phyloP scores from a whole-genome alignment of 2,113 vertebrate genomes.

The Colistium nudipinnis region DNA sequence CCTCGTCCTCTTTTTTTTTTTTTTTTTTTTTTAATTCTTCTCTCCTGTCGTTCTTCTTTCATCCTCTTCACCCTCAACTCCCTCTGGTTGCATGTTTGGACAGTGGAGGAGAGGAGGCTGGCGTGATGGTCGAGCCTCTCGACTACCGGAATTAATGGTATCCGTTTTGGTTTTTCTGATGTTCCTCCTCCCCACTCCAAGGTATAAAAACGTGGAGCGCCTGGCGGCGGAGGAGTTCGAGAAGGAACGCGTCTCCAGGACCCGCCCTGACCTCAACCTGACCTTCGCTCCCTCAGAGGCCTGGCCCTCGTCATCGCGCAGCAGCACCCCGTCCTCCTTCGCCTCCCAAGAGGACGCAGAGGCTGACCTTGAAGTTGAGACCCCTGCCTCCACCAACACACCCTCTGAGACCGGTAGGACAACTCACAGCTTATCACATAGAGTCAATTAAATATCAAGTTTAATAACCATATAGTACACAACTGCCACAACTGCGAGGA shows the following conservation, averaged over 20 bases:
- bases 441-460: background rate
- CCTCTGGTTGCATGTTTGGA: slow-evolving; percentile 25
- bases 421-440: background rate
- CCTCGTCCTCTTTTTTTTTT: slow-evolving; percentile 16
- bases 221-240: slow-evolving; percentile 91
- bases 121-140: slow-evolving; percentile 17
- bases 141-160: background rate
- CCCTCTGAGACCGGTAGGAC: slow-evolving; percentile 73
- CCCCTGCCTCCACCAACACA: slow-evolving; percentile 43
- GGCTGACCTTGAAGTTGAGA: slow-evolving; percentile 67
- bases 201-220: slow-evolving; percentile 95
- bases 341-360: slow-evolving; percentile 83
- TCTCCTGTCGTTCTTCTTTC: slow-evolving; percentile 19
- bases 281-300: slow-evolving; percentile 83
- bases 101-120: slow-evolving; percentile 16
- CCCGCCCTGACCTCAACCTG: slow-evolving; percentile 83
- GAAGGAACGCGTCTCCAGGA: slow-evolving; percentile 85
- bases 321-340: slow-evolving; percentile 78
- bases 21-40: too few species aligned
- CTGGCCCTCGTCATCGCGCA: slow-evolving; percentile 76
- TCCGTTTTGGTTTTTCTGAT: background rate
- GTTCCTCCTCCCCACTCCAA: slow-evolving; percentile 61
- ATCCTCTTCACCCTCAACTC: slow-evolving; percentile 19
- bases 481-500: background rate
- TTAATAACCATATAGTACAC: slow-evolving; percentile 1